Evolutionary conservation across 2,888 invertebrate species (phyloP).

Genomic region (Tinea semifulvella): DNA sequence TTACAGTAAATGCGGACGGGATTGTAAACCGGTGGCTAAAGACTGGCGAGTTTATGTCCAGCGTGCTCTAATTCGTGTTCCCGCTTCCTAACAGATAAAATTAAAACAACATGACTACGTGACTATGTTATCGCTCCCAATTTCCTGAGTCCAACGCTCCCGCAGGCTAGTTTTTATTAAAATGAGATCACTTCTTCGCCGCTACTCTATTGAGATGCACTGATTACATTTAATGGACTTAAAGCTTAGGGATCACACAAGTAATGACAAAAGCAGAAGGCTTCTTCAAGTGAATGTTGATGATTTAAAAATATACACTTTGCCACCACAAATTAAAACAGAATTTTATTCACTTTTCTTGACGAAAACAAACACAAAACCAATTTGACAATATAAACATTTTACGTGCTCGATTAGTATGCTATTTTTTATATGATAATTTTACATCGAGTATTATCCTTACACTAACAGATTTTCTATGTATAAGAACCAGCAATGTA

Average conservation of each 20-base stretch:
- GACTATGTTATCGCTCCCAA: conserved; percentile 10
- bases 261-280: neutral
- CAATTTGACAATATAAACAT: too few relatives aligned
- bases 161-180: neutral
- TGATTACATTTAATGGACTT: neutral
- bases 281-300: too few relatives aligned
- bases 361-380: too few relatives aligned
- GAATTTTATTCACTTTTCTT: too few relatives aligned
- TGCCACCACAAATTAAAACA: too few relatives aligned
- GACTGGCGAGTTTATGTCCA: conserved; percentile 26
- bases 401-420: too few relatives aligned
- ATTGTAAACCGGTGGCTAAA: conserved; percentile 32
- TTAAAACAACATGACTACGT: conserved; percentile 5
- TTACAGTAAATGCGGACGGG: conserved; percentile 30
- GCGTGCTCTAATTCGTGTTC: conserved; percentile 33
- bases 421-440: too few relatives aligned
- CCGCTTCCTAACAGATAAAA: conserved; percentile 45
- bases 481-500: too few relatives aligned
- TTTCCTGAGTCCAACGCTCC: conserved; percentile 10
- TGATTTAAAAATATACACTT: too few relatives aligned
- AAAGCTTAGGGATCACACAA: too few relatives aligned
- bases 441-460: too few relatives aligned
- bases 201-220: neutral
- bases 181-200: neutral
- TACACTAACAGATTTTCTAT: too few relatives aligned